These are phyloP conservation scores for Trichechus manatus DNA, from an alignment of 2,113 vertebrate genomes.

Conservation along the genomic window DNA sequence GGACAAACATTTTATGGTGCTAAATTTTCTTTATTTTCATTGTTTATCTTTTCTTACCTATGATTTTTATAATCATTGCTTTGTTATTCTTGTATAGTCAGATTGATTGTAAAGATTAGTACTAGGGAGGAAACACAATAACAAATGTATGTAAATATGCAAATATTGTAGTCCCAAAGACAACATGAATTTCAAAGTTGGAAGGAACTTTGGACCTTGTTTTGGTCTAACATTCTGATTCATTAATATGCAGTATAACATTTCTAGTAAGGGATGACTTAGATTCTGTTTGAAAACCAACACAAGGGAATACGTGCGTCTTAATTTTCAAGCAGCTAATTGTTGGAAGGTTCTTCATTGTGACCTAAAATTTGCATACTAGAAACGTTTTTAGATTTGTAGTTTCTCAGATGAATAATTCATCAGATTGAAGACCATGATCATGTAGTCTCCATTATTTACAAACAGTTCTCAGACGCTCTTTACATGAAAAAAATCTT, in stretches of 20 bases:
- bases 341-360: not conserved
- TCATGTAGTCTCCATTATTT: not conserved
- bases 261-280: not conserved
- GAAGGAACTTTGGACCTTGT: not conserved
- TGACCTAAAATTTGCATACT: not conserved
- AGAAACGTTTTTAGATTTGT: not conserved
- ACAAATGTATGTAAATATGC: not conserved
- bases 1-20: not conserved
- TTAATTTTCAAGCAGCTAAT: not conserved
- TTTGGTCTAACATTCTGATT: not conserved
- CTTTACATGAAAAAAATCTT: not conserved
- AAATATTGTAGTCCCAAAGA: not conserved
- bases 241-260: not conserved
- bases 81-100: not conserved
- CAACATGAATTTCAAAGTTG: not conserved
- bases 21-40: conserved; percentile 13
- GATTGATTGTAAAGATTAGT: not conserved
- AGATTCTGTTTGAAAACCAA: not conserved
- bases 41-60: not conserved
- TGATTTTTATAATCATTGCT: conserved; percentile 6
- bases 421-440: not conserved
- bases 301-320: not conserved
- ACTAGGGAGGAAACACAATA: not conserved
- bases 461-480: not conserved
- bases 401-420: not conserved